Percentiles rank a stretch among this genome's conserved stretches.
These are phyloP conservation scores for Andrena cerasifolii DNA, from an alignment of 1,140 invertebrate species.

Conservation along the genomic window DNA sequence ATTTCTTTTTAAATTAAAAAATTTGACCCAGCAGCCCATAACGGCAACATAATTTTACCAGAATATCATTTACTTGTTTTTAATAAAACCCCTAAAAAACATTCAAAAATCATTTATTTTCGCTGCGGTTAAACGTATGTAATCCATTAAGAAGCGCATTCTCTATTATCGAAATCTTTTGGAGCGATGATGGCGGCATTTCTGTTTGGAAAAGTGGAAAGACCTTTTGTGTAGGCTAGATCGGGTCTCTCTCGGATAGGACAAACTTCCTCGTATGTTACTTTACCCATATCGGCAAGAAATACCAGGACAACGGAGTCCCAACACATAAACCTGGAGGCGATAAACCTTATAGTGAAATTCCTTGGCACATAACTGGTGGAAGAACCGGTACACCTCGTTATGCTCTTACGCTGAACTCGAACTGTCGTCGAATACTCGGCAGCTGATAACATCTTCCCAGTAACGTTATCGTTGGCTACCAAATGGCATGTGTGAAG, in stretches of 20 bases:
- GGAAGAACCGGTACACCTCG: constrained; percentile 54
- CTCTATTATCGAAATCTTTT: too few species aligned
- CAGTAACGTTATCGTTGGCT: constrained; percentile 17
- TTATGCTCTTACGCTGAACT: constrained; percentile 32
- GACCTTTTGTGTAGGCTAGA: background rate
- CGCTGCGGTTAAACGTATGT: too few species aligned
- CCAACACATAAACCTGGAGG: constrained; percentile 24
- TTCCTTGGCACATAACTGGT: constrained; percentile 41
- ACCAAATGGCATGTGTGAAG: background rate
- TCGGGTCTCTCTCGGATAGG: background rate
- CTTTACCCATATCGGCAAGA: constrained; percentile 23
- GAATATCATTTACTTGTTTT: too few species aligned
- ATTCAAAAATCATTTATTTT: too few species aligned
- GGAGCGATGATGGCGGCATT: too few species aligned
- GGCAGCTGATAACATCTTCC: constrained; percentile 27
- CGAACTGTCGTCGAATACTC: constrained; percentile 50
- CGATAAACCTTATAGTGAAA: constrained; percentile 43
- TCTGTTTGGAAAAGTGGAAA: background rate
- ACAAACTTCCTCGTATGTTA: constrained; percentile 27
- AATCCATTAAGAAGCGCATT: too few species aligned
- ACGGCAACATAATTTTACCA: too few species aligned
- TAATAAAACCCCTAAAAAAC: too few species aligned
- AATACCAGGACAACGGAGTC: constrained; percentile 34
- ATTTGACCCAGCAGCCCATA: too few species aligned
- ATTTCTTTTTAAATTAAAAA: too few species aligned